Evolutionary conservation across 35 echinoderm and acorn worm genomes (phyloP).

Genomic region (Acanthaster planci): DNA sequence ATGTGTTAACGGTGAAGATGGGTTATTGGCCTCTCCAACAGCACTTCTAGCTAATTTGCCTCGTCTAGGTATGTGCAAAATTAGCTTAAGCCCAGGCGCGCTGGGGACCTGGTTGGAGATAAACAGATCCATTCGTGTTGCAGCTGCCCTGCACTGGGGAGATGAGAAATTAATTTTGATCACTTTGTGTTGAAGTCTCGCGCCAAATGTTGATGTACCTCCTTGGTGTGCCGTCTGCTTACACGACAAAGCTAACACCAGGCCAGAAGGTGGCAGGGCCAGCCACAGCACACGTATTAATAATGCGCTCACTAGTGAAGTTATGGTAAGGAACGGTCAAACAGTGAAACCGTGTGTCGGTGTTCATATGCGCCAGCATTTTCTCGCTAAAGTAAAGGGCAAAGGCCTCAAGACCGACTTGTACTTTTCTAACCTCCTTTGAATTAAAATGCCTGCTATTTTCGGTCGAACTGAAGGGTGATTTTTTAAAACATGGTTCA

Average conservation of each 20-base stretch:
- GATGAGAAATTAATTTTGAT: constrained; percentile 28
- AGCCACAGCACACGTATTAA: background rate
- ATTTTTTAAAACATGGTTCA: too few species aligned
- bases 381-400: constrained; percentile 3
- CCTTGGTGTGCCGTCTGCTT: background rate
- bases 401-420: background rate
- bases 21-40: too few species aligned
- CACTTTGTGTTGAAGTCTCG: constrained; percentile 19
- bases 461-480: background rate
- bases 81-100: background rate
- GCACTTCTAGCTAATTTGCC: too few species aligned
- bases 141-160: constrained; percentile 4
- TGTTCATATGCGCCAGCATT: too few species aligned
- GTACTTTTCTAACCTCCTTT: background rate
- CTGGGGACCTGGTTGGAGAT: background rate
- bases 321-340: too few species aligned
- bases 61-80: background rate
- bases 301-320: too few species aligned
- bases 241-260: background rate
- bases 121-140: constrained; percentile 16
- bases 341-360: too few species aligned
- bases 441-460: background rate
- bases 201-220: background rate
- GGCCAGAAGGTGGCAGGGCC: background rate
- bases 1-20: too few species aligned